phyloP scores from a whole-genome alignment of 2,888 invertebrate species.

The Agriopis leucophaearia region DNA sequence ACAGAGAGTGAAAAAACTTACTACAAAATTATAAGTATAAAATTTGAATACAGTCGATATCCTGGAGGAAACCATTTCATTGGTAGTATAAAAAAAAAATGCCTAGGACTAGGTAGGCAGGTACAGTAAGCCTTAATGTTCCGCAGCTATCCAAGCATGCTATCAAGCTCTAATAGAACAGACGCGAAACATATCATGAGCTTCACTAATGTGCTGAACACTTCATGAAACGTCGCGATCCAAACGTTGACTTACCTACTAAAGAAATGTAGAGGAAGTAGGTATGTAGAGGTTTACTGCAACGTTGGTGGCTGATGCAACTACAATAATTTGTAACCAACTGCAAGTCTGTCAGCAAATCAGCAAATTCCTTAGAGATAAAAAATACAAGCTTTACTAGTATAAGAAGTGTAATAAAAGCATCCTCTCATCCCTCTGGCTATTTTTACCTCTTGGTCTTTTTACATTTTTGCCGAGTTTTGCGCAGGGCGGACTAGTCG shows the following conservation, averaged over 20 bases:
- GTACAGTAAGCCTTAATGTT: background rate
- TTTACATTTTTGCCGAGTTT: conserved; percentile 27
- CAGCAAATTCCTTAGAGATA: conserved; percentile 13
- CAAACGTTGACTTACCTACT: background rate
- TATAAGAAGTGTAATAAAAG: conserved; percentile 15
- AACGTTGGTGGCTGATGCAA: conserved; percentile 12
- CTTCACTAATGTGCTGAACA: background rate
- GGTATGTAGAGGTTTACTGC: background rate
- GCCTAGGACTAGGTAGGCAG: background rate
- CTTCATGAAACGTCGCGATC: background rate
- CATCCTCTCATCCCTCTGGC: conserved; percentile 24
- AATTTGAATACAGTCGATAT: no score
- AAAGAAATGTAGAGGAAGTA: background rate
- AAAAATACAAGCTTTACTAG: conserved; percentile 16
- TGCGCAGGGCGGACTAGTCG: conserved; percentile 11
- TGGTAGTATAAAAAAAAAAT: background rate
- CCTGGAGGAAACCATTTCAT: background rate
- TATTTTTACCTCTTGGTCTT: conserved; percentile 21
- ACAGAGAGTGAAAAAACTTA: no score
- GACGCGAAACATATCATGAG: background rate
- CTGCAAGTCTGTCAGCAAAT: conserved; percentile 6
- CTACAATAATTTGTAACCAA: conserved; percentile 3
- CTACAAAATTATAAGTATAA: no score
- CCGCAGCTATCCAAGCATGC: background rate
- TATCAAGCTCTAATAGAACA: conserved; percentile 4